These are phyloP conservation scores for Boulengerochromis microlepis DNA, from an alignment of 2,113 vertebrate species.

Conservation along the genomic window DNA sequence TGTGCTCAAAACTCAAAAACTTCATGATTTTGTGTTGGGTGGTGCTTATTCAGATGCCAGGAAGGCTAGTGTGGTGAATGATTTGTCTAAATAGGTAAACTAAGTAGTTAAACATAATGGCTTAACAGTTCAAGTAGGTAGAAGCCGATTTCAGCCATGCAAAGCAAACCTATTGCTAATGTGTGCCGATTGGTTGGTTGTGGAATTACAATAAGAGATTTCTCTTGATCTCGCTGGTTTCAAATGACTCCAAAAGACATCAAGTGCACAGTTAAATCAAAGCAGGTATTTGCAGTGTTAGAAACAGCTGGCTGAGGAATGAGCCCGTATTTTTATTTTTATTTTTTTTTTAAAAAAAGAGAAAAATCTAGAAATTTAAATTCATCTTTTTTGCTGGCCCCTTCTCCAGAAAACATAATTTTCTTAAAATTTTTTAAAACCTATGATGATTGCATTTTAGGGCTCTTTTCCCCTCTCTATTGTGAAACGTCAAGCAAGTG, in stretches of 20 bases:
- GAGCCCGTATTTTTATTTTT: not conserved
- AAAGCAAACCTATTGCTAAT: not conserved
- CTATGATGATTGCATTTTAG: not conserved
- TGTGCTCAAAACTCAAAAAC: not conserved
- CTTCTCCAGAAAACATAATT: not conserved
- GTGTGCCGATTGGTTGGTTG: not conserved
- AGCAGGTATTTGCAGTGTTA: not conserved
- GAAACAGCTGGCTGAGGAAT: not conserved
- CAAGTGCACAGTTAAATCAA: not conserved
- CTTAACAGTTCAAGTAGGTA: not conserved
- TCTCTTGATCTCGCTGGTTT: not conserved
- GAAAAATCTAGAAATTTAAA: not conserved
- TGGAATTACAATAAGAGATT: not conserved
- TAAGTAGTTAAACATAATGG: not conserved
- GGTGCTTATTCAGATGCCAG: not conserved
- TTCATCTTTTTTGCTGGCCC: accelerated
- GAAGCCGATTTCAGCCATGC: not conserved
- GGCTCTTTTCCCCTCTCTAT: accelerated
- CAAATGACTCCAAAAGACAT: not conserved
- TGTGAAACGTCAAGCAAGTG: not conserved
- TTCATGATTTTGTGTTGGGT: not conserved
- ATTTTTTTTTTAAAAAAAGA: not conserved
- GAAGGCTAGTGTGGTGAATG: accelerated
- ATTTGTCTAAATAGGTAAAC: not conserved
- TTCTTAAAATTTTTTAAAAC: not conserved